A percentile compares a stretch with the other conserved stretches of the same genome.
These are phyloP conservation scores for Galbula dea DNA, from an alignment of 2,113 vertebrate genomes.

Conservation along the genomic window DNA sequence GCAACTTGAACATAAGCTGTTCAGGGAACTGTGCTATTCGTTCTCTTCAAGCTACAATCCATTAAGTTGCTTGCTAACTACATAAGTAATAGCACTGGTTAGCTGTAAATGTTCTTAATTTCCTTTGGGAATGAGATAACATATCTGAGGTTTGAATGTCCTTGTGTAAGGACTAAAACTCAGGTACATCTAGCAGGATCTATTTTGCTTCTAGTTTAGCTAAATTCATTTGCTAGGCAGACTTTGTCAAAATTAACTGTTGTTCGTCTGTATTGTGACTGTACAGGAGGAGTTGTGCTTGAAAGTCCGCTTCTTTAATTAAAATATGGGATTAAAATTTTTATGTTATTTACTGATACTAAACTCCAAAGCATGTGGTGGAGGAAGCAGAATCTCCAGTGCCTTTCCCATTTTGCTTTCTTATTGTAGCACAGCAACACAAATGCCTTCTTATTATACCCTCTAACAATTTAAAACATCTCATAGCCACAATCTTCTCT, in stretches of 20 bases:
- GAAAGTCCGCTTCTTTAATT: neutral
- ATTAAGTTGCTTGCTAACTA: neutral
- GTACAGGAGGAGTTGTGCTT: neutral
- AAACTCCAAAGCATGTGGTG: neutral
- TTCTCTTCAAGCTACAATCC: neutral
- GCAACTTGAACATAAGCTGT: neutral
- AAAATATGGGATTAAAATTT: neutral
- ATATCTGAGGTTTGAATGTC: neutral
- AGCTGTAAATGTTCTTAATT: neutral
- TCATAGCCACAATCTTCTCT: neutral
- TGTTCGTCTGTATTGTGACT: neutral
- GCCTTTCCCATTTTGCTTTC: neutral
- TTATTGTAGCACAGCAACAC: neutral
- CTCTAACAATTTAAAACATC: neutral
- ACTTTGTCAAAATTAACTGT: neutral
- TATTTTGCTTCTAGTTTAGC: neutral
- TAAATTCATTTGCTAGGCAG: neutral
- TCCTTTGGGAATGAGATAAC: neutral
- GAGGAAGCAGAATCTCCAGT: neutral
- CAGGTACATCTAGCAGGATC: neutral
- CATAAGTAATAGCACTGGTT: neutral
- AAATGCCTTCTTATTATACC: neutral
- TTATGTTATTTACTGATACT: neutral
- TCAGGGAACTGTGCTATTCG: neutral
- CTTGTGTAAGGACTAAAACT: neutral